Evolutionary conservation across 2,888 invertebrate genomes (phyloP).

Genomic region (Ectobius pallidus): DNA sequence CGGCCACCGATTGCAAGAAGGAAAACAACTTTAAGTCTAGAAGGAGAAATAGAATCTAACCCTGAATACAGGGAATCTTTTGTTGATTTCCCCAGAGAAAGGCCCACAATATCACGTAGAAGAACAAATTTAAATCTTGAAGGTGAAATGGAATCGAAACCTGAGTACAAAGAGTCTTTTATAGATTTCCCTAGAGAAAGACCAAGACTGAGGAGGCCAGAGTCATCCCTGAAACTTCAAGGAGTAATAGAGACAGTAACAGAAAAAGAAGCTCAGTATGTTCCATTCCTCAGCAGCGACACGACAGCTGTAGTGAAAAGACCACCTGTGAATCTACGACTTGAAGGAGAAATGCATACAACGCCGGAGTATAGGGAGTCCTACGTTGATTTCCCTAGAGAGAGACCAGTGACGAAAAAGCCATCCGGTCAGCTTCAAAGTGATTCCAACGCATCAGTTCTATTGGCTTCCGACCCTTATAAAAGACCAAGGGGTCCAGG

Average conservation of each 20-base stretch:
- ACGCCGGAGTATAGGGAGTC: conserved; percentile 58
- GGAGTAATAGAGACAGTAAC: conserved; percentile 29
- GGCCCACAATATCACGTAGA: too few relatives aligned
- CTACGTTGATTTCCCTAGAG: conserved; percentile 54
- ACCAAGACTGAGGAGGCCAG: conserved; percentile 20
- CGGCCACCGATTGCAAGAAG: conserved; percentile 54
- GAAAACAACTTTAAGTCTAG: conserved; percentile 54
- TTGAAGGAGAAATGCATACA: conserved; percentile 57
- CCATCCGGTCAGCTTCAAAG: conserved; percentile 25
- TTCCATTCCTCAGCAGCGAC: not conserved
- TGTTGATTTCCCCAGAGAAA: conserved; percentile 52
- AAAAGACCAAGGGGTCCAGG: not conserved
- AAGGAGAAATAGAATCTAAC: conserved; percentile 55
- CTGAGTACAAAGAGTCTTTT: conserved; percentile 57
- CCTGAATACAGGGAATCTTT: conserved; percentile 58
- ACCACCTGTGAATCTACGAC: not conserved
- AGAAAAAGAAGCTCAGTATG: conserved; percentile 26
- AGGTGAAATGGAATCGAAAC: conserved; percentile 54
- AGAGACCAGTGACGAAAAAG: conserved; percentile 23
- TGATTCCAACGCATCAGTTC: conserved; percentile 8
- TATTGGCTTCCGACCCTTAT: not conserved
- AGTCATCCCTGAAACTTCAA: conserved; percentile 32
- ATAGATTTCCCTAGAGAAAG: conserved; percentile 52
- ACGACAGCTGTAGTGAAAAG: not conserved
- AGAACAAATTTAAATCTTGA: conserved; percentile 60